A percentile compares a stretch with the other conserved stretches of the same genome.
Evolutionary conservation across 2,797 vertebrate species (phyloP).

Genomic region (Danio aesculapii): DNA sequence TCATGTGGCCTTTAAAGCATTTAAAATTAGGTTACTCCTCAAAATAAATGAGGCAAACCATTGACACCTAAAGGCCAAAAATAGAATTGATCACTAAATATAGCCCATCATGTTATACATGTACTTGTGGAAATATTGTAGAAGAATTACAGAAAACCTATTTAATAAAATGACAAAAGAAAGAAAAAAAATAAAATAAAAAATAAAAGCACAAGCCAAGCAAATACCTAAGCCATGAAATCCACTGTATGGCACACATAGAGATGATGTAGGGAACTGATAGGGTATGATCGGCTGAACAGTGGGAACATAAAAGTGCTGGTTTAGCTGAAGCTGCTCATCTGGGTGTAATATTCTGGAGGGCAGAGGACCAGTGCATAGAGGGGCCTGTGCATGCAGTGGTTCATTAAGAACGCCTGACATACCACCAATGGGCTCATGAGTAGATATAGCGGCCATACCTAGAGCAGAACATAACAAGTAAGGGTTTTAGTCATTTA

Average conservation of each 20-base stretch:
- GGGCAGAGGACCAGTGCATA: constrained; percentile 38
- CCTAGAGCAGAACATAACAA: constrained; percentile 40
- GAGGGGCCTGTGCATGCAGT: constrained; percentile 50
- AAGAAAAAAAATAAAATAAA: background rate
- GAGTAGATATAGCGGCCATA: constrained; percentile 59
- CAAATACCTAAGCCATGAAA: constrained; percentile 75
- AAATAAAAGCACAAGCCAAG: background rate
- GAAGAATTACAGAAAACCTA: no score
- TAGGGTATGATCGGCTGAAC: constrained; percentile 75
- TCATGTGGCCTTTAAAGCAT: no score
- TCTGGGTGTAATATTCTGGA: constrained; percentile 63
- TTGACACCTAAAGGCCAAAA: no score
- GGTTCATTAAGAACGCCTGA: constrained; percentile 54
- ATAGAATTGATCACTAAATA: no score
- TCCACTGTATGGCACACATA: constrained; percentile 75
- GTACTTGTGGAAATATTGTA: no score
- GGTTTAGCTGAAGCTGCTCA: constrained; percentile 69
- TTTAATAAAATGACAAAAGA: no score
- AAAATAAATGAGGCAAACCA: no score
- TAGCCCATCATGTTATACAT: no score
- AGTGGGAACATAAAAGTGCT: constrained; percentile 78
- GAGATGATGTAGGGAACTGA: constrained; percentile 77
- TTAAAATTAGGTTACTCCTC: no score
- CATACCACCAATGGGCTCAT: constrained; percentile 56
- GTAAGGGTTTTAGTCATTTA: background rate